Base-by-base conservation (phyloP, 2,113 vertebrate species). In the Empidonax traillii region DNA sequence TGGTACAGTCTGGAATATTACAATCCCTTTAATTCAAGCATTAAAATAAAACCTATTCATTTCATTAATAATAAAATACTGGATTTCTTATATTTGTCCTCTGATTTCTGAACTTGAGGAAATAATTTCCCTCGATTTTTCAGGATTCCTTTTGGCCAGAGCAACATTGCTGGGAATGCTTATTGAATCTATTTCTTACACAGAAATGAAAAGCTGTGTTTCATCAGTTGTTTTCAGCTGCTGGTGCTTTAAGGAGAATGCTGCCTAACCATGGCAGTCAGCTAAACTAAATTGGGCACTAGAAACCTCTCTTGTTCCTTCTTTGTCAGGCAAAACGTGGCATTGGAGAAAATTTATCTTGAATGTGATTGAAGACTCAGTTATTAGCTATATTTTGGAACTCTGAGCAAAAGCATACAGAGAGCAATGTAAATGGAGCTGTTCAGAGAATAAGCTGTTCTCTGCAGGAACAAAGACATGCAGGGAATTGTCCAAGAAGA, bases 401-500 rank as follows among this genome's bases (percentile, higher is more conserved):
- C 24, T 91, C 43, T 82, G 72, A 89, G 43, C 37, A 76, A 55
- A 62, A 69, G 21, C 33, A 44, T 44, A 55, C 11, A 16, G 35
- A 73, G 5, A 82, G 14, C 46, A 79, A 30, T 87, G 51, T 27
- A 44, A 91, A 76, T 55, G 59, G 52, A 80, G 56, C 61, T 68
- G 47, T 90, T 85, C 12, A n/a, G 47, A 94, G 72, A 74, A 83
- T 74, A 74, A 81, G 72, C 76, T 90, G 68, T 41, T 80, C 71
- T 93, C 71, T 94, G 56, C 61, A 86, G 61, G 65, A 96, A 33
- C 68, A 88, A 71, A 83, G 65, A 56, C 68, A n/a, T 62, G 58
- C 69, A 88, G 79, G 44, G 85, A 96, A 49, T 81, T 90, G 92
- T 92, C 92, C 93, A 93, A 53, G 75, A 96, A 91, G 75, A 78